Evolutionary conservation across 2,888 invertebrate genomes (phyloP), one percentile per base, ranked within the genome.

Genomic region (Calliphora vomitoria): DNA sequence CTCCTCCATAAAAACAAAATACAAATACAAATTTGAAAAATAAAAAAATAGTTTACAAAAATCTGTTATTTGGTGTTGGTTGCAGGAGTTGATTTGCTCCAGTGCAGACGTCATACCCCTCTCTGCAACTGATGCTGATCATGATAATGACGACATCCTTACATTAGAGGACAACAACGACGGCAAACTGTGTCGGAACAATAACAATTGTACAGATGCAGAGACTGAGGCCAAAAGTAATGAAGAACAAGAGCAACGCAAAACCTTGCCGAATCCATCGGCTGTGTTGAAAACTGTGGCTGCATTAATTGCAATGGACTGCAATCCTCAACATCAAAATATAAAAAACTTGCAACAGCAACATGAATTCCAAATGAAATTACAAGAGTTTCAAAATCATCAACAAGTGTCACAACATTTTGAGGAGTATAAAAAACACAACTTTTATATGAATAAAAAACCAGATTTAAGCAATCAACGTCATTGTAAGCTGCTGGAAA

Each of bases 41-140:
- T n/a, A 44, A 35, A 68, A 69, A 69, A 90, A 91, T 91, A 90
- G 89, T 89, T 88, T 89, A 89, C 92, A 92, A 92, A 91, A 91
- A 91, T 92, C 93, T 93, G 93, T 93, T 93, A 95, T 94, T 87
- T 94, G 94, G 95, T 94, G 93, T 94, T 94, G 94, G 94, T 95
- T 95, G 95, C 95, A 95, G 95, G 95, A 95, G 94, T 94, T 94
- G 94, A 94, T 95, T 94, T 95, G 95, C 94, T 94, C 95, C 94
- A 94, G 95, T 94, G 95, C 94, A 92, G 95, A 95, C 95, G 93
- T 94, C 95, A 94, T 94, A 93, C 92, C 92, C 86, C 89, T 91
- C 91, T 91, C 91, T 89, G 86, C 90, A 74, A 91, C 90, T 87
- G 92, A 91, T 89, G 92, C 91, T 87, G 90, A 90, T 89, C 91